Conservation (phyloP, 2,888 invertebrate genomes). For the Lasioglossum figueresi region DNA sequence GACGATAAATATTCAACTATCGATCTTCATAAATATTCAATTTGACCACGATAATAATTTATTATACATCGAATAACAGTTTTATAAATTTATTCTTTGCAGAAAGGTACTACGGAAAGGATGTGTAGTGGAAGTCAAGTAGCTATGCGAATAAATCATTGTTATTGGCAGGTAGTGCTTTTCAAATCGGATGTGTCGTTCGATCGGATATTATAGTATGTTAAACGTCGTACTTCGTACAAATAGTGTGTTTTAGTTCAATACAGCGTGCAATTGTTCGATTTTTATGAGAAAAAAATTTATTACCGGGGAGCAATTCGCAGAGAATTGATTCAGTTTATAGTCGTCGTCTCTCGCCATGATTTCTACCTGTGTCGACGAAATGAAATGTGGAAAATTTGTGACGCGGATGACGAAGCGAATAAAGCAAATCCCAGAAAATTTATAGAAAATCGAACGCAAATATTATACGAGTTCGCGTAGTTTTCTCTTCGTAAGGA, state of each 20-base stretch:
- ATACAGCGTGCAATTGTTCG: neutral
- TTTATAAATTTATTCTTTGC: neutral
- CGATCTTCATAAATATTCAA: neutral
- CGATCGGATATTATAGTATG: constrained; percentile 5
- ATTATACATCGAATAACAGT: neutral
- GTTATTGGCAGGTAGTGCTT: neutral
- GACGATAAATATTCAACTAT: neutral
- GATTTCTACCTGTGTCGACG: neutral
- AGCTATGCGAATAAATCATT: constrained; percentile 2
- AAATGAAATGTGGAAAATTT: constrained; percentile 1
- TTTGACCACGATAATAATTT: neutral
- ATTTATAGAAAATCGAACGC: neutral
- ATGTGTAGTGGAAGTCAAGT: neutral
- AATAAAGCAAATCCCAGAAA: neutral
- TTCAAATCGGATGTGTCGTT: neutral
- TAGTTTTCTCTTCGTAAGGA: neutral
- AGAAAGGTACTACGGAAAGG: neutral
- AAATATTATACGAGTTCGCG: neutral
- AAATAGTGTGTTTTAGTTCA: neutral
- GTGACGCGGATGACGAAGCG: neutral
- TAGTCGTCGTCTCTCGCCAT: neutral
- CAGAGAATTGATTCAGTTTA: neutral
- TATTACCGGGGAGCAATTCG: constrained; percentile 1
- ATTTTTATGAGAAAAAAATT: constrained; percentile 1
- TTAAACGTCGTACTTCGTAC: neutral